Percentiles rank a stretch among this genome's conserved stretches.
Conservation (phyloP, 2,888 invertebrate genomes). For the Drosophila incognita region DNA sequence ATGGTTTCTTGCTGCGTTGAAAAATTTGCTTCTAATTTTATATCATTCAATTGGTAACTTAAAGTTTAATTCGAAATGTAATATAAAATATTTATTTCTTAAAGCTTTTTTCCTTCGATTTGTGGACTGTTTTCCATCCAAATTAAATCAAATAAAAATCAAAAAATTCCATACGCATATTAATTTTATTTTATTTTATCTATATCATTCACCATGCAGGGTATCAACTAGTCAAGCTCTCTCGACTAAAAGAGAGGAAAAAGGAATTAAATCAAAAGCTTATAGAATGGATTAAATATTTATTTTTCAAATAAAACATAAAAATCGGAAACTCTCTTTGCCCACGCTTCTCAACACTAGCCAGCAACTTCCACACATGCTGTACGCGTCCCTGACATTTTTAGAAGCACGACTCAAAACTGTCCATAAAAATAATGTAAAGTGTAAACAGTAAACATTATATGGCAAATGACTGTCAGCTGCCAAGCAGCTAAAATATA, state of each 20-base stretch:
- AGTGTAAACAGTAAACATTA: not conserved
- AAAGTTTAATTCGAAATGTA: not conserved
- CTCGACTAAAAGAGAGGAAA: not conserved
- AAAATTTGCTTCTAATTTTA: no score
- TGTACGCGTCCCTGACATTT: not conserved
- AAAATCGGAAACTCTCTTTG: not conserved
- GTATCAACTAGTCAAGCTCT: not conserved
- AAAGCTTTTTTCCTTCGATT: not conserved
- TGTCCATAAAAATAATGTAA: not conserved
- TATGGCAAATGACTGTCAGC: slow-evolving; percentile 2
- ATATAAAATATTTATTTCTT: not conserved
- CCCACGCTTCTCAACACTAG: not conserved
- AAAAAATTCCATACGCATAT: not conserved
- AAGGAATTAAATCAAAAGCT: not conserved
- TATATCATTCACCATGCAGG: not conserved
- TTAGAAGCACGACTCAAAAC: not conserved
- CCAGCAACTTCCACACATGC: not conserved
- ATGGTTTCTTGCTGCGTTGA: no score
- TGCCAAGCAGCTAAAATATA: slow-evolving; percentile 6
- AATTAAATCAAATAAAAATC: not conserved
- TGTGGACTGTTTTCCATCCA: not conserved
- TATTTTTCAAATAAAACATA: not conserved
- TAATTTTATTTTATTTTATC: not conserved
- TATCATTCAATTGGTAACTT: not conserved
- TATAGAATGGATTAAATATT: not conserved